A percentile compares a stretch with the other conserved stretches of the same genome.
These are phyloP conservation scores for Archips xylosteana DNA, from an alignment of 2,888 invertebrate species.

Conservation along the genomic window DNA sequence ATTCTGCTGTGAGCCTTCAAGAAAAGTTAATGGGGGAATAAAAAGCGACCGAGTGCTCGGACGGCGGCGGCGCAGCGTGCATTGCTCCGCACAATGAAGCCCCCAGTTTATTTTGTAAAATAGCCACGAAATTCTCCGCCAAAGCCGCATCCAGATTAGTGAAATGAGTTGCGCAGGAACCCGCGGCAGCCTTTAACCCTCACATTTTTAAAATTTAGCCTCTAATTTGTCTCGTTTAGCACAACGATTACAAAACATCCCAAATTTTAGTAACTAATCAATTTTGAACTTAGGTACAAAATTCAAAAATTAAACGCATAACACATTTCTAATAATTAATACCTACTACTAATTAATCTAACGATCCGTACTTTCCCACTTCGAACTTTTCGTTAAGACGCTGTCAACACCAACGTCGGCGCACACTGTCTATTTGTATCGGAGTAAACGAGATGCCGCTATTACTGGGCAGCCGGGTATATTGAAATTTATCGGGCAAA, in stretches of 20 bases:
- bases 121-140: conserved; percentile 22
- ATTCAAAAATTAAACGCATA: neutral
- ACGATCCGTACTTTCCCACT: no score
- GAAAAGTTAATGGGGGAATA: conserved; percentile 26
- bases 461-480: no score
- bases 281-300: neutral
- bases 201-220: conserved; percentile 29
- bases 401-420: no score
- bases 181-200: conserved; percentile 1
- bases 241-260: neutral
- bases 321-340: neutral
- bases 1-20: conserved; percentile 9
- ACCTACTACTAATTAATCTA: no score
- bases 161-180: conserved; percentile 28
- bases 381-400: neutral
- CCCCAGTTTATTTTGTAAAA: conserved; percentile 26
- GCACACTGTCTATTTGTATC: no score
- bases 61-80: neutral
- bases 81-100: conserved; percentile 2
- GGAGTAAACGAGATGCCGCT: no score
- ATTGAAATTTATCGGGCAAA: no score
- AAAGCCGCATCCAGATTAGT: conserved; percentile 32
- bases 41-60: conserved; percentile 7
- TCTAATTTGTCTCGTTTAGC: conserved; percentile 27
- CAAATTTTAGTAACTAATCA: neutral